Conservation (phyloP, 2,113 vertebrate species). For the Cheirogaleus medius region DNA sequence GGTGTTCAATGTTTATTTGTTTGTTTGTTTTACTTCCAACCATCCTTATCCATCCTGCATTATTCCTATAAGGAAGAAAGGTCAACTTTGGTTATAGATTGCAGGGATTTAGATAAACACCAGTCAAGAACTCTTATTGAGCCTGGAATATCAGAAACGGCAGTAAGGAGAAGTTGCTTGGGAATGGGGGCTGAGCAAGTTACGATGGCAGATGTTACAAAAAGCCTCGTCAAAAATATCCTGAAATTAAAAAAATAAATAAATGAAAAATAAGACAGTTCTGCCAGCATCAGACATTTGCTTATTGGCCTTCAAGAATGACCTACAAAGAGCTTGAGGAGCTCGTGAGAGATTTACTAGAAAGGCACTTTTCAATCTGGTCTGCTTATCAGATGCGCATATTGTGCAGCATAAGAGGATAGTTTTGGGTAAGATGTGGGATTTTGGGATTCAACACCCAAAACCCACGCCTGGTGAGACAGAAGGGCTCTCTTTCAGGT, state of each 20-base stretch:
- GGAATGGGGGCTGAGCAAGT: not conserved
- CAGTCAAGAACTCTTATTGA: not conserved
- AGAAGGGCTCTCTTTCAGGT: conserved; percentile 28
- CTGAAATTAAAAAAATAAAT: no score
- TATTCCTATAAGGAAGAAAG: conserved; percentile 32
- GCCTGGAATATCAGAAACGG: not conserved
- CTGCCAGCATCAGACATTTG: not conserved
- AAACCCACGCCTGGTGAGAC: not conserved
- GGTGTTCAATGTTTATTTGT: not conserved
- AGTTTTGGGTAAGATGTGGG: not conserved
- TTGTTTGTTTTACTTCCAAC: not conserved
- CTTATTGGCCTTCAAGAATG: not conserved
- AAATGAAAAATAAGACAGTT: not conserved
- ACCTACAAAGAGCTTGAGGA: not conserved
- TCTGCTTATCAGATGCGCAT: not conserved
- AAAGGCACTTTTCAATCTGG: conserved; percentile 10
- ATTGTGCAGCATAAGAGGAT: not conserved
- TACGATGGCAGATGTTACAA: not conserved
- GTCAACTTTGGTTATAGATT: not conserved
- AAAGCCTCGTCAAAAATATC: not conserved
- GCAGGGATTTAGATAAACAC: conserved; percentile 25
- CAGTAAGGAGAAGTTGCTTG: not conserved
- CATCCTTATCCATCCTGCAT: not conserved
- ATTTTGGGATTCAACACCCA: conserved; percentile 22
- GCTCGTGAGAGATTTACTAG: not conserved